Base-by-base conservation (phyloP, 2,888 invertebrate species). In the Nysson spinosus region DNA sequence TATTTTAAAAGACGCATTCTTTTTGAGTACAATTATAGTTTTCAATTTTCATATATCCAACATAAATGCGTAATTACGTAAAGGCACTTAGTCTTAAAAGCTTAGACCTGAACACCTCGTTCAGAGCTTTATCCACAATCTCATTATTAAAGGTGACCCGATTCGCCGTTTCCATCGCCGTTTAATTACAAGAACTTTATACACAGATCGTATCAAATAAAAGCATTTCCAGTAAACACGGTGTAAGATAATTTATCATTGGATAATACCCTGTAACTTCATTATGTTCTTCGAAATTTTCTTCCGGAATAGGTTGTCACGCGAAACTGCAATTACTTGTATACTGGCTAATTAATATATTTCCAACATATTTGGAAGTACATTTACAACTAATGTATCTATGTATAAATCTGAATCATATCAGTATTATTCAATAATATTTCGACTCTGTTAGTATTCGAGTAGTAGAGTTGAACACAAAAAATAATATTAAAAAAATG, bases 201-300 rank as follows among this genome's bases (percentile, higher is more conserved):
- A 7, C 14, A 20, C 11, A 39, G 49, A 54, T 69, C 28, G 42
- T 17, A 19, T 34, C 12, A 22, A 24, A 42, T 28, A 55, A 51
- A 40, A 30, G 28, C 4, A 30, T 49, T 14, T 57, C 12, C 14
- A 20, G 35, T 42, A 46, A 47, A 40, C 47, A 58, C 24, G 26
- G 43, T 22, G 43, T 39, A 54, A 42, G 5, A 9, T 19, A 42
- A 69, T 69, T 69, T 58, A 63, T 69, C 69, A 63, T 28, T 16
- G 19, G 1, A 11, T 32, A n/a, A 47, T 37, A 20, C 39, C 22
- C 40, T 28, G 34, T 2, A 5, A 9, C 9, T n/a, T 11, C 22
- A 40, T 52, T 51, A 28, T 44, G 26, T 12, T 9, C 6, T n/a
- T 6, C 19, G n/a, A 34, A 34, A 6, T 5, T 6, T 4, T 9